These are phyloP conservation scores for Rhinolophus sinicus DNA, from an alignment of 2,113 vertebrate species.

Conservation along the genomic window DNA sequence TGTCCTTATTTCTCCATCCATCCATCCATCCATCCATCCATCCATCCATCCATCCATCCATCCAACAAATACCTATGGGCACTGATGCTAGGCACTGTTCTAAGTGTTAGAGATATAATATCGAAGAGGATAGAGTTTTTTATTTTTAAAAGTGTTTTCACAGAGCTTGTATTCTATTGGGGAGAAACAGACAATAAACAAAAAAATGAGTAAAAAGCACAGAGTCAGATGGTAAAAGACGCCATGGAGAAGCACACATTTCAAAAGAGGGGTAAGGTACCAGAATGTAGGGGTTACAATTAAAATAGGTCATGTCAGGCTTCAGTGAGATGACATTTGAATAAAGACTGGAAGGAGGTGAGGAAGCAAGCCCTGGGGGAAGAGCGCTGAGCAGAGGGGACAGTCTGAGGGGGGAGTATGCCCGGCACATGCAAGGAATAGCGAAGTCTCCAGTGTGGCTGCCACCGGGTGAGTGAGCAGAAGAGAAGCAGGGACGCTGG, in stretches of 20 bases:
- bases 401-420: neutral
- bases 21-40: neutral
- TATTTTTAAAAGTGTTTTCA: neutral
- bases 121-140: neutral
- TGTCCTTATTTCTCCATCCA: neutral
- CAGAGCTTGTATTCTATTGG: neutral
- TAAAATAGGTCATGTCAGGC: neutral
- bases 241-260: neutral
- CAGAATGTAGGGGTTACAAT: neutral
- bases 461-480: neutral
- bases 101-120: neutral
- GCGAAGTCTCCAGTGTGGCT: neutral
- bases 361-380: neutral
- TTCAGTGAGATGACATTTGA: neutral
- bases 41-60: neutral
- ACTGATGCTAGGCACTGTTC: neutral
- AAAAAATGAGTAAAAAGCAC: conserved; percentile 14
- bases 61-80: neutral
- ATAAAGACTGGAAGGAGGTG: neutral
- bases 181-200: neutral
- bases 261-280: neutral
- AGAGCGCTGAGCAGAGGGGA: neutral
- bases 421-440: neutral
- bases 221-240: conserved; percentile 24
- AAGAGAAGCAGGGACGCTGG: neutral